Conservation (phyloP, 1,140 invertebrate genomes). For the Trichonephila clavata region DNA sequence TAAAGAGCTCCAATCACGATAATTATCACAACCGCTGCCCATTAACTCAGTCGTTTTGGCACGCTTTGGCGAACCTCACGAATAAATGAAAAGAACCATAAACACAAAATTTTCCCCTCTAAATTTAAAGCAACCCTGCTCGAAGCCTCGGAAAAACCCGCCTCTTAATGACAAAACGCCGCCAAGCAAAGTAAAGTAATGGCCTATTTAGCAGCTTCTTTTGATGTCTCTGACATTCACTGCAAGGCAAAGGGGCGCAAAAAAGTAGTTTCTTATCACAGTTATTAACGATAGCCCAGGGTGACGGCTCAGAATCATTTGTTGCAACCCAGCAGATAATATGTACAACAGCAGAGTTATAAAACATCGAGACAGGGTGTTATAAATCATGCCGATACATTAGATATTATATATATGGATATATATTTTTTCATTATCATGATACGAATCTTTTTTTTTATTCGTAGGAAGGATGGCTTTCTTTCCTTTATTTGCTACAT, state of each 20-base stretch:
- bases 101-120: slow-evolving; percentile 42
- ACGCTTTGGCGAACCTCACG: slow-evolving; percentile 56
- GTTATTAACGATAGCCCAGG: slow-evolving; percentile 76
- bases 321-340: slow-evolving; percentile 75
- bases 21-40: slow-evolving; percentile 46
- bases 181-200: slow-evolving; percentile 77
- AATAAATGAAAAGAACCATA: slow-evolving; percentile 68
- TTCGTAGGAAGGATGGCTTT: background rate
- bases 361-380: slow-evolving; percentile 72
- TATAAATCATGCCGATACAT: slow-evolving; percentile 74
- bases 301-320: slow-evolving; percentile 75
- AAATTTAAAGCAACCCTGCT: slow-evolving; percentile 59
- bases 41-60: slow-evolving; percentile 65
- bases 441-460: slow-evolving; percentile 61
- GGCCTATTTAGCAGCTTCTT: slow-evolving; percentile 76
- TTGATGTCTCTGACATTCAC: slow-evolving; percentile 75
- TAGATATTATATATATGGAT: slow-evolving; percentile 74
- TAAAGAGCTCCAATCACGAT: slow-evolving; percentile 32
- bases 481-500: slow-evolving; percentile 53
- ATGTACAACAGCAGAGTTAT: slow-evolving; percentile 76
- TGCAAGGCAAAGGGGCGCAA: slow-evolving; percentile 64
- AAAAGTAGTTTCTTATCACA: slow-evolving; percentile 74
- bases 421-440: slow-evolving; percentile 74
- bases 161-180: slow-evolving; percentile 76
- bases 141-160: slow-evolving; percentile 55